Percentiles rank a stretch among this genome's conserved stretches.
Conservation (phyloP, 2,113 vertebrate species). For the Poicephalus gulielmi region DNA sequence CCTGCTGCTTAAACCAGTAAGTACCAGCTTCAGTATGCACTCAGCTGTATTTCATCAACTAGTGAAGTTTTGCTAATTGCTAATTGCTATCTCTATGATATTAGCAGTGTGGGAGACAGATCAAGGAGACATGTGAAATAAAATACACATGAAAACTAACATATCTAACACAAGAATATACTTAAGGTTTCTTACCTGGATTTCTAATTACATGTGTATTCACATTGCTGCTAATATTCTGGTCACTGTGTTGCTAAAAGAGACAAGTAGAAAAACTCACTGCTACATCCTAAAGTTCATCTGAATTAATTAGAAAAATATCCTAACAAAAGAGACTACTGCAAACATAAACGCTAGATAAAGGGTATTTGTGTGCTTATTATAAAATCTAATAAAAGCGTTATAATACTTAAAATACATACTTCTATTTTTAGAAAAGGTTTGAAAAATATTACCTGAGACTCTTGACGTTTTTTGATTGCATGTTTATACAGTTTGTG, state of each 20-base stretch:
- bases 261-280: constrained; percentile 11
- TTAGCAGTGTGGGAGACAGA: background rate
- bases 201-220: constrained; percentile 86
- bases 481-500: constrained; percentile 98
- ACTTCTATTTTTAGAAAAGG: background rate
- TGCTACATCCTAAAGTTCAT: background rate
- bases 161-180: background rate
- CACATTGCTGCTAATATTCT: constrained; percentile 81
- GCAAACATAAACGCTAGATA: background rate
- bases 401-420: background rate
- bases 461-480: constrained; percentile 98
- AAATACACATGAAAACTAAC: background rate
- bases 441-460: constrained; percentile 80
- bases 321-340: background rate
- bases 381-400: background rate
- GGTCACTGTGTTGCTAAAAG: constrained; percentile 85
- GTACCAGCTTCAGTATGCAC: background rate
- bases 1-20: background rate
- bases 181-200: constrained; percentile 77
- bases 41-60: background rate
- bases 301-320: background rate
- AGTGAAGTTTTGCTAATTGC: background rate
- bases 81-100: background rate
- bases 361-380: background rate
- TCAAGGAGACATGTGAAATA: background rate